A percentile compares a stretch with the other conserved stretches of the same genome.
phyloP scores from a whole-genome alignment of 2,888 invertebrate genomes.

The Meandrusa payeni region DNA sequence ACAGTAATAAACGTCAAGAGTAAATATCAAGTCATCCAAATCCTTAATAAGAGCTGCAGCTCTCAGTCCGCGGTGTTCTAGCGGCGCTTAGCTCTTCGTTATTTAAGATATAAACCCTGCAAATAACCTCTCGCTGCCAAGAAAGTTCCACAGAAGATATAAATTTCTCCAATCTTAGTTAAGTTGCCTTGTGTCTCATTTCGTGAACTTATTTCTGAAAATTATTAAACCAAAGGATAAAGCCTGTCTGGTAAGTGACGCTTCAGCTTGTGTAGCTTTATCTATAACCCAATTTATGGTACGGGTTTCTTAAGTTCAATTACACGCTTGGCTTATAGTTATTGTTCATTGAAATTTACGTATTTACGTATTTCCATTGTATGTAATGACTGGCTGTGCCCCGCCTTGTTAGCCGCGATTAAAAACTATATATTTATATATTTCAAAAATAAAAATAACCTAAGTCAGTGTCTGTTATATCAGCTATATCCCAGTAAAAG shows the following conservation, averaged over 20 bases:
- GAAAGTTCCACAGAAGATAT: not conserved
- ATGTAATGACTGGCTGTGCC: too few species aligned
- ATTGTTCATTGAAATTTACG: too few species aligned
- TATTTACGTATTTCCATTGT: too few species aligned
- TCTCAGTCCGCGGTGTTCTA: not conserved
- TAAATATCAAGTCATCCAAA: not conserved
- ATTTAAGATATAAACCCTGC: conserved; percentile 6
- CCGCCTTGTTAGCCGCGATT: too few species aligned
- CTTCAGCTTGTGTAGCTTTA: too few species aligned
- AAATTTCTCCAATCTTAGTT: conserved; percentile 7
- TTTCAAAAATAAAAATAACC: too few species aligned
- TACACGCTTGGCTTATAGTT: too few species aligned
- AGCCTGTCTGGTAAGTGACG: not conserved
- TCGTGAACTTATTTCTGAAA: not conserved
- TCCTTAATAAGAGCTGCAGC: not conserved
- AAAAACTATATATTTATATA: too few species aligned
- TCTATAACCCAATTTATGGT: too few species aligned
- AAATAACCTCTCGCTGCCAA: conserved; percentile 4
- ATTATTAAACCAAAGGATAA: conserved; percentile 4
- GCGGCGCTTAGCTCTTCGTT: conserved; percentile 3
- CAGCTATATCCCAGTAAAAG: too few species aligned
- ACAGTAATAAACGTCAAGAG: not conserved
- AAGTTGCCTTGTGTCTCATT: not conserved
- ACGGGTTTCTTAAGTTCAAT: too few species aligned
- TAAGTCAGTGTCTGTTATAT: too few species aligned